Percentiles rank a stretch among this genome's conserved stretches.
phyloP scores from a whole-genome alignment of 2,888 invertebrate species.

The Biston stratarius region DNA sequence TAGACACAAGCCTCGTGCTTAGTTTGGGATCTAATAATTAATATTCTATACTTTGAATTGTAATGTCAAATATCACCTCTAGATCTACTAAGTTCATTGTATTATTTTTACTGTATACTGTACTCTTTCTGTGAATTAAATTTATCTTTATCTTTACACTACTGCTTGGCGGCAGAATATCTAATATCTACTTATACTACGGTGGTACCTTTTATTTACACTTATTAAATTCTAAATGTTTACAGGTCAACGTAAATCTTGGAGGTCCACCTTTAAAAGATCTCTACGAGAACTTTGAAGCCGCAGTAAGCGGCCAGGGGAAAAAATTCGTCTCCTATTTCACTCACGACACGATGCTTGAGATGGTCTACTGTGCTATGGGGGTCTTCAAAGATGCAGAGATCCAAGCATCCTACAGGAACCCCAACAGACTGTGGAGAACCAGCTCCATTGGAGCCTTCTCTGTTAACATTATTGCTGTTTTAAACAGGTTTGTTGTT shows the following conservation, averaged over 20 bases:
- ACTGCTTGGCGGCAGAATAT: too few species aligned
- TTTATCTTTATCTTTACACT: too few species aligned
- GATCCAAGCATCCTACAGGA: conserved; percentile 86
- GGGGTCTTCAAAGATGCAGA: conserved; percentile 88
- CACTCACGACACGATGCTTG: conserved; percentile 88
- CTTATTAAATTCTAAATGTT: too few species aligned
- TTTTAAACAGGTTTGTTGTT: conserved; percentile 89
- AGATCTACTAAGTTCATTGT: too few species aligned
- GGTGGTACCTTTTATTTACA: too few species aligned
- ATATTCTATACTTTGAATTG: too few species aligned
- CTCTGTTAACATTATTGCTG: conserved; percentile 90
- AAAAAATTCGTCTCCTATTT: conserved; percentile 89
- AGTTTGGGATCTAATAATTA: too few species aligned
- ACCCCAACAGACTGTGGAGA: conserved; percentile 87
- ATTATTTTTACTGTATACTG: too few species aligned
- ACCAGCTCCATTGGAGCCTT: conserved; percentile 90
- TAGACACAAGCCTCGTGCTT: too few species aligned
- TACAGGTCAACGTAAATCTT: conserved; percentile 87
- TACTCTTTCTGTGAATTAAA: too few species aligned
- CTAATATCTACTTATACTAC: too few species aligned
- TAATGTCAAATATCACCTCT: too few species aligned
- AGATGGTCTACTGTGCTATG: conserved; percentile 88
- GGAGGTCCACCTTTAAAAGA: conserved; percentile 90
- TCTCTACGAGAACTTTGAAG: conserved; percentile 85
- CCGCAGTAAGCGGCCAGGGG: conserved; percentile 52